phyloP scores from a whole-genome alignment of 2,113 vertebrate genomes.

The Perca flavescens region DNA sequence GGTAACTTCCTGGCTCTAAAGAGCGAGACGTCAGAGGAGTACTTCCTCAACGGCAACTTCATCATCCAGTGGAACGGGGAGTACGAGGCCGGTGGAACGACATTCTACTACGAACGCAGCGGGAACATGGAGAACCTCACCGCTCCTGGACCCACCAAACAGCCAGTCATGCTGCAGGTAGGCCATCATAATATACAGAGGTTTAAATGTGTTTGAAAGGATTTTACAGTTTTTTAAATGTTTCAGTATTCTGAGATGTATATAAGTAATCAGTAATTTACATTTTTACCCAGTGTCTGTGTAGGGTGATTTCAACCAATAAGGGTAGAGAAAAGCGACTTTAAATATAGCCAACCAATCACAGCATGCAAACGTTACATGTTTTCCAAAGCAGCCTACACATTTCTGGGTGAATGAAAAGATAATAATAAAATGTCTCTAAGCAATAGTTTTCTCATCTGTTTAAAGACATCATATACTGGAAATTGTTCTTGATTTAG shows the following conservation, averaged over 20 bases:
- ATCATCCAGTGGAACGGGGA: conserved; percentile 99
- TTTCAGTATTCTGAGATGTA: neutral
- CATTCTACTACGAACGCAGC: conserved; percentile 92
- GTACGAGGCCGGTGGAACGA: conserved; percentile 91
- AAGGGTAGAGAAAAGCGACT: neutral
- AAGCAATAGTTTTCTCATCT: neutral
- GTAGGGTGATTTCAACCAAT: neutral
- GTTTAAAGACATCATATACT: neutral
- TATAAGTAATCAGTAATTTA: neutral
- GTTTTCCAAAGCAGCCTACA: neutral
- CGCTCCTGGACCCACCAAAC: conserved; percentile 91
- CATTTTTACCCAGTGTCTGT: neutral
- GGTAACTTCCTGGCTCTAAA: conserved; percentile 95
- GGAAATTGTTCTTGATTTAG: neutral
- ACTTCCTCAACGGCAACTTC: conserved; percentile 95
- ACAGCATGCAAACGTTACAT: neutral
- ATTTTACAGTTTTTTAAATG: neutral
- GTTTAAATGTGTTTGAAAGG: neutral
- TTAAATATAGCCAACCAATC: neutral
- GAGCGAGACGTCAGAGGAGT: conserved; percentile 88
- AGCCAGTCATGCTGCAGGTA: conserved; percentile 96
- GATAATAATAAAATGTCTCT: neutral
- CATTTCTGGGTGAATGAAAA: neutral
- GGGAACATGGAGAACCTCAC: conserved; percentile 96
- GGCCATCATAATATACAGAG: neutral